These are phyloP conservation scores for Tinea semifulvella DNA, from an alignment of 2,888 invertebrate species.

Conservation along the genomic window DNA sequence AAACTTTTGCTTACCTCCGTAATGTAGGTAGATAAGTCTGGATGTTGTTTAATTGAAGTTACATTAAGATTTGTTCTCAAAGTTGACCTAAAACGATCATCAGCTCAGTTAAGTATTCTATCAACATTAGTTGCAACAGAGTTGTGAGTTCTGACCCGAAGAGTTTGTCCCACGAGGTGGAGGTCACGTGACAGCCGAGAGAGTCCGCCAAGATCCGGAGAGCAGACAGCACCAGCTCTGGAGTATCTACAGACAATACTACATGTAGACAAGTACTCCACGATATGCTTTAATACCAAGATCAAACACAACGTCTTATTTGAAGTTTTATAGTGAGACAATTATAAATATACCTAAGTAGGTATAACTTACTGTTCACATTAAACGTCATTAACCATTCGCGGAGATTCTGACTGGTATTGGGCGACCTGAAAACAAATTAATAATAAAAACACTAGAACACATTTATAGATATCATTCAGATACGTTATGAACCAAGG, in stretches of 20 bases:
- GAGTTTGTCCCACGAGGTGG: slow-evolving; percentile 83
- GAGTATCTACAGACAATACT: too few relatives aligned
- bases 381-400: slow-evolving; percentile 72
- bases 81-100: slow-evolving; percentile 39
- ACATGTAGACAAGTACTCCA: too few relatives aligned
- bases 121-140: background rate
- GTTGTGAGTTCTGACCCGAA: slow-evolving; percentile 38
- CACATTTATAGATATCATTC: too few relatives aligned
- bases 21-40: slow-evolving; percentile 46
- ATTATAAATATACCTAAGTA: too few relatives aligned
- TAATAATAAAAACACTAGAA: too few relatives aligned
- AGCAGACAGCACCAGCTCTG: slow-evolving; percentile 74
- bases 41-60: slow-evolving; percentile 42
- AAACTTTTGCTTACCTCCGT: slow-evolving; percentile 38
- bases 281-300: background rate
- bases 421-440: slow-evolving; percentile 60
- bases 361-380: slow-evolving; percentile 57
- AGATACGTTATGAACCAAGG: too few relatives aligned
- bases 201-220: slow-evolving; percentile 80
- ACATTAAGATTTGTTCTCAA: slow-evolving; percentile 44
- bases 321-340: too few relatives aligned
- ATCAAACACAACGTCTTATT: too few relatives aligned
- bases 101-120: slow-evolving; percentile 13
- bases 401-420: slow-evolving; percentile 70
- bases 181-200: slow-evolving; percentile 78